A percentile compares a stretch with the other conserved stretches of the same genome.
phyloP scores from a whole-genome alignment of 2,113 vertebrate species.

The Crocuta crocuta region DNA sequence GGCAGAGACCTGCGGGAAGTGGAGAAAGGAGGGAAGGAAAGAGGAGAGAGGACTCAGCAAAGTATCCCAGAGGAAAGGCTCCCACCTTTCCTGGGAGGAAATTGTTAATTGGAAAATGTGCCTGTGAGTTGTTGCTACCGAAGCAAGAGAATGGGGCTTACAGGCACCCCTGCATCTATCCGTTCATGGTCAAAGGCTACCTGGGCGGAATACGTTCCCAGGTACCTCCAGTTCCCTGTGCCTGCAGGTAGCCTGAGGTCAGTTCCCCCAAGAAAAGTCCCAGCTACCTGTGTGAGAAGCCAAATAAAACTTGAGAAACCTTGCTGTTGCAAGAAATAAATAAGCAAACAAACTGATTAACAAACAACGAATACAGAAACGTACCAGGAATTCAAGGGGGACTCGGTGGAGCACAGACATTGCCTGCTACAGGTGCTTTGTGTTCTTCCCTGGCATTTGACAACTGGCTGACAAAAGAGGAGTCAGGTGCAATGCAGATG shows the following conservation, averaged over 20 bases:
- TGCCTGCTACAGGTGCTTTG: background rate
- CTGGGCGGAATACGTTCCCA: background rate
- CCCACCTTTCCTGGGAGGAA: too few relatives aligned
- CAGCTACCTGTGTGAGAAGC: background rate
- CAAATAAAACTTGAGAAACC: background rate
- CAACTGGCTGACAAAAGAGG: background rate
- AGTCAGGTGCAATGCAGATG: background rate
- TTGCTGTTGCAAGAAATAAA: background rate
- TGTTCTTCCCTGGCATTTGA: background rate
- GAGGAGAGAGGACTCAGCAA: background rate
- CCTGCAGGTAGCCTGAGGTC: background rate
- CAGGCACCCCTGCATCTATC: fast-evolving
- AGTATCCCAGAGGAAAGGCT: background rate
- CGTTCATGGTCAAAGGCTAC: background rate
- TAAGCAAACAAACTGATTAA: background rate
- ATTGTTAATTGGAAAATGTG: background rate
- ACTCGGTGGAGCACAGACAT: background rate
- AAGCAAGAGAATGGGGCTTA: background rate
- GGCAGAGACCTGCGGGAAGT: background rate
- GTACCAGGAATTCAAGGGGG: background rate
- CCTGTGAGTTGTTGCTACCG: background rate
- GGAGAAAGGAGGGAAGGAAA: background rate
- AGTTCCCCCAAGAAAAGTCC: background rate
- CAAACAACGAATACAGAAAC: background rate
- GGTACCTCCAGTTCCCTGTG: background rate